Base-by-base conservation (phyloP, 2,113 vertebrate genomes). In the Probosciger aterrimus region DNA sequence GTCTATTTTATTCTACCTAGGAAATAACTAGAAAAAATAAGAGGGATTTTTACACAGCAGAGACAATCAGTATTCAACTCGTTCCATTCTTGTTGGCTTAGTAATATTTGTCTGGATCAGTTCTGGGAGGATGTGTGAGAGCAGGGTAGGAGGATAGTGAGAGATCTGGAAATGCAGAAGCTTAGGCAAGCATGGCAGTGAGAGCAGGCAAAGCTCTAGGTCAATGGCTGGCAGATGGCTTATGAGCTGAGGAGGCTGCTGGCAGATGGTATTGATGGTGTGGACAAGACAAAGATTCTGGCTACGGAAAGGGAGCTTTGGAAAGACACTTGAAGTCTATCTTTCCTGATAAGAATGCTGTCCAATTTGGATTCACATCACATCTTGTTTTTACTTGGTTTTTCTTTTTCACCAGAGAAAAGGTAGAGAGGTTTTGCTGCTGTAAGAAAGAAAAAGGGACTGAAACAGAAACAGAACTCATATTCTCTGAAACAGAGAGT, bases 161-260 rank as follows among this genome's bases (percentile, higher is more conserved):
- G 86, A 93, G 93, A 93, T 95, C 85, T 86, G 35, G 97, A 82
- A 90, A 96, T 43, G 93, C 86, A 81, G 80, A 65, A 84, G 92
- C 97, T 93, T 74, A 65, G 76, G 94, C 96, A 93, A 49, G 86
- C 91, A 93, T 77, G 90, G 96, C 94, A 96, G 95, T 70, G 88
- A 82, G 96, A 96, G 95, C 71, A 95, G 30, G 87, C 90, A 94
- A 94, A 96, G 91, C 97, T 92, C 91, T 22, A 95, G 98, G 98
- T 98, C 97, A 97, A 96, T 94, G 95, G 95, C 97, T 97, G 97
- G 97, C 98, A 98, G 98, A 98, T 98, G 98, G 98, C 88, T 96
- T 84, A 90, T 92, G 97, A 97, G 97, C 97, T 95, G 94, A 95
- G 86, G 91, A 90, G 95, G 95, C 86, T 93, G 84, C 96, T 97